phyloP scores from a whole-genome alignment of 2,888 invertebrate species.

The Microctonus hyperodae region DNA sequence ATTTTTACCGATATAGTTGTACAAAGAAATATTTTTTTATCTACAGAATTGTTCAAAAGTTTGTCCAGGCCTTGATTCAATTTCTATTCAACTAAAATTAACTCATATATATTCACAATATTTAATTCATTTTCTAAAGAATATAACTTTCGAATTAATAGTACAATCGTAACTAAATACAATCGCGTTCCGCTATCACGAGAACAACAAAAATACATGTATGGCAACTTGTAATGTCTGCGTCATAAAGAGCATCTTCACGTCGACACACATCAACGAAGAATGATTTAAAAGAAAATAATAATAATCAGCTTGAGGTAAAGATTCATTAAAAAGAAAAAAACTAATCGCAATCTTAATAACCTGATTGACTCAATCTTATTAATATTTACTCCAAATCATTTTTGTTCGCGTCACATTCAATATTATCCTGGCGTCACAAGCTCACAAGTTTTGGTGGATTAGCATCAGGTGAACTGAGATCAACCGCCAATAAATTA shows the following conservation, averaged over 20 bases:
- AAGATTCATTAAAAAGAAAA: neutral
- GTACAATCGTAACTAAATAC: slow-evolving; percentile 23
- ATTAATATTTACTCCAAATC: slow-evolving; percentile 47
- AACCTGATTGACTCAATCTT: neutral
- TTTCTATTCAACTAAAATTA: too few species aligned
- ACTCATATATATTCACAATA: neutral
- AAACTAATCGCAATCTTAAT: neutral
- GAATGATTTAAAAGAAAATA: neutral
- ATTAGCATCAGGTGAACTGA: slow-evolving; percentile 78
- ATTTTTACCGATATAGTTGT: too few species aligned
- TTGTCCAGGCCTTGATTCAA: too few species aligned
- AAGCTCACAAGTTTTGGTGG: slow-evolving; percentile 84
- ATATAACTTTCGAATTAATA: slow-evolving; percentile 11
- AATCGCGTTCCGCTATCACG: slow-evolving; percentile 13
- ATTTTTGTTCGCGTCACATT: slow-evolving; percentile 48
- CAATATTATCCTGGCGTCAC: slow-evolving; percentile 67
- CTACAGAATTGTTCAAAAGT: too few species aligned
- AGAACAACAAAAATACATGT: slow-evolving; percentile 40
- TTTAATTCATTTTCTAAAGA: neutral
- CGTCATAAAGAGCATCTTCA: slow-evolving; percentile 39
- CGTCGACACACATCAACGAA: slow-evolving; percentile 23
- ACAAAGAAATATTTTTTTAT: too few species aligned
- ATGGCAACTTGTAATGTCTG: slow-evolving; percentile 51
- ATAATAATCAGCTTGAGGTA: neutral
- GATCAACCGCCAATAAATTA: slow-evolving; percentile 69